phyloP scores from a whole-genome alignment of 2,113 vertebrate genomes.

The Phyllostomus discolor region DNA sequence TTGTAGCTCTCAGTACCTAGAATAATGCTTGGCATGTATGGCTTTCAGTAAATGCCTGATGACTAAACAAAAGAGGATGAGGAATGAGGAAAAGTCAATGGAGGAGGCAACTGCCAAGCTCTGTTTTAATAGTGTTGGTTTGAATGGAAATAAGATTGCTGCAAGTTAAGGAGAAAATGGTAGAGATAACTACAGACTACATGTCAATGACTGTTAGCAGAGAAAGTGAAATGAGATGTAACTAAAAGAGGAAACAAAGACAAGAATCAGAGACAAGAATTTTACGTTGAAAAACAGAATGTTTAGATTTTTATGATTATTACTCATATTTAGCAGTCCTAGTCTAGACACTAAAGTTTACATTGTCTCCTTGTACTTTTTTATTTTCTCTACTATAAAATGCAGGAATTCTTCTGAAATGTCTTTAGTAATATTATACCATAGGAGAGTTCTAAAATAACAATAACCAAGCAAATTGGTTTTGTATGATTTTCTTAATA shows the following conservation, averaged over 20 bases:
- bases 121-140: background rate
- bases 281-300: background rate
- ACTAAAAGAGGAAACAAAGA: background rate
- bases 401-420: background rate
- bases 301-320: background rate
- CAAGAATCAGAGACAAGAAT: no score
- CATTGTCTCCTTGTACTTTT: background rate
- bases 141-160: background rate
- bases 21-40: background rate
- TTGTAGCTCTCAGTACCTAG: background rate
- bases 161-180: background rate
- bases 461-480: background rate
- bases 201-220: background rate
- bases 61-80: background rate
- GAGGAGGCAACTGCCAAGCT: background rate
- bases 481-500: background rate
- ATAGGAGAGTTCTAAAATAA: background rate
- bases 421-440: background rate
- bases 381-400: slow-evolving; percentile 1
- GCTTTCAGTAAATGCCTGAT: background rate
- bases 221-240: background rate
- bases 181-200: background rate
- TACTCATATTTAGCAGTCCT: background rate
- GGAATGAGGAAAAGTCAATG: background rate
- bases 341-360: background rate